Percentiles rank a stretch among this genome's conserved stretches.
Conservation (phyloP, 2,888 invertebrate genomes). For the Orthonychiurus folsomi region DNA sequence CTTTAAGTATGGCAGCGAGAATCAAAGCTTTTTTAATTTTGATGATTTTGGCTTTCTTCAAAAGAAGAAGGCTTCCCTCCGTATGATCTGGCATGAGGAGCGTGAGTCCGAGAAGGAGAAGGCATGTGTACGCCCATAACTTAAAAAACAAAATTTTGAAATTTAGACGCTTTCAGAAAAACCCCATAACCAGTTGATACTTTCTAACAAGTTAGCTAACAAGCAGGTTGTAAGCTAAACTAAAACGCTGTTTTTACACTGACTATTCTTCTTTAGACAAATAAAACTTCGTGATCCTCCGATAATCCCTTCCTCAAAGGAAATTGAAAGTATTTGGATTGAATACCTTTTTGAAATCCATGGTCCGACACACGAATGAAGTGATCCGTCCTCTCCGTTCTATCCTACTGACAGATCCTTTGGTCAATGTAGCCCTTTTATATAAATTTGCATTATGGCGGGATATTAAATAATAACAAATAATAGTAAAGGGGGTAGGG, state of each 20-base stretch:
- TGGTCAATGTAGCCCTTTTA: conserved; percentile 1
- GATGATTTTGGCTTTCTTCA: conserved; percentile 7
- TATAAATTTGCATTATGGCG: background rate
- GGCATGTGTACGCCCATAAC: background rate
- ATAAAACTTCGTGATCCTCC: no score
- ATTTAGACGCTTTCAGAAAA: background rate
- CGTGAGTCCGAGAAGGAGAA: background rate
- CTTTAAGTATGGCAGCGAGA: background rate
- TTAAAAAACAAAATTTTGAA: background rate
- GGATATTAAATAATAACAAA: background rate
- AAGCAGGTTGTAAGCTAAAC: no score
- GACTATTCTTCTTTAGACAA: no score
- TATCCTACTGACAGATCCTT: background rate
- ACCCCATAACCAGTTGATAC: background rate
- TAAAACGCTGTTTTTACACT: no score
- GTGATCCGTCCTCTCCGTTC: background rate
- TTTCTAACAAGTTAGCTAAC: background rate
- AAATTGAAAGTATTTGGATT: no score
- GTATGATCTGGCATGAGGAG: background rate
- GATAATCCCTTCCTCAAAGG: no score
- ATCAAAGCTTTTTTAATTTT: conserved; percentile 2
- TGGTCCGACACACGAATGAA: no score
- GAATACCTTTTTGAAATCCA: background rate
- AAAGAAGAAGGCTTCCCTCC: background rate
- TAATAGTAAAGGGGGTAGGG: no score